A percentile compares a stretch with the other conserved stretches of the same genome.
phyloP scores from a whole-genome alignment of 2,888 invertebrate genomes.

The Caenorhabditis sp. region DNA sequence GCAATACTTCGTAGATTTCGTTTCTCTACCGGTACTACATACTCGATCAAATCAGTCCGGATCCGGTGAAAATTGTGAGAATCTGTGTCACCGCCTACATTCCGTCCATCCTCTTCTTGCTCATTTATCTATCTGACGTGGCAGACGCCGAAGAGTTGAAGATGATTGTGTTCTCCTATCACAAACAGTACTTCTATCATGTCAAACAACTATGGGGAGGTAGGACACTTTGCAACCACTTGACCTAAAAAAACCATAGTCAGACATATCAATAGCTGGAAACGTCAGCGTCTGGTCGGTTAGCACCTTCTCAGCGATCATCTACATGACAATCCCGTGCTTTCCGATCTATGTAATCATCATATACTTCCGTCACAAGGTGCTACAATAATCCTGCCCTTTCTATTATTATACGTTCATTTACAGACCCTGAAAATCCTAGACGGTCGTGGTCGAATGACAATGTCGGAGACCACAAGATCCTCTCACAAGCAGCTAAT shows the following conservation, averaged over 20 bases:
- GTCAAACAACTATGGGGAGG: slow-evolving; percentile 27
- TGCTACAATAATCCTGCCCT: background rate
- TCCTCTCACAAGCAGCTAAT: slow-evolving; percentile 29
- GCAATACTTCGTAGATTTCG: slow-evolving; percentile 2
- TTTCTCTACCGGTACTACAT: slow-evolving; percentile 42
- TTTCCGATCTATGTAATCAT: slow-evolving; percentile 35
- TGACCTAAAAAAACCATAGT: background rate
- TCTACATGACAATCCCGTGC: slow-evolving; percentile 43
- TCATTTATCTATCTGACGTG: slow-evolving; percentile 18
- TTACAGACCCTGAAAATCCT: slow-evolving; percentile 22
- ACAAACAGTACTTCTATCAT: slow-evolving; percentile 19
- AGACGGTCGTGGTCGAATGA: slow-evolving; percentile 10
- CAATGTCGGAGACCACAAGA: slow-evolving; percentile 32
- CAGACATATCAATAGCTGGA: slow-evolving; percentile 28
- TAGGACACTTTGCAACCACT: background rate
- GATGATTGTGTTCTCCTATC: slow-evolving; percentile 9
- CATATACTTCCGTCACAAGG: slow-evolving; percentile 16
- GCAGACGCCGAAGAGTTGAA: slow-evolving; percentile 15
- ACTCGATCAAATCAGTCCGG: slow-evolving; percentile 14
- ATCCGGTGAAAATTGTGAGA: slow-evolving; percentile 10
- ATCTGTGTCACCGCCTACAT: slow-evolving; percentile 16
- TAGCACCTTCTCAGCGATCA: slow-evolving; percentile 13
- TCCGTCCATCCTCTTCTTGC: slow-evolving; percentile 17
- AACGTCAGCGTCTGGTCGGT: slow-evolving; percentile 27
- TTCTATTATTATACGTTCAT: too few species aligned